phyloP scores from a whole-genome alignment of 1,140 invertebrate species.

The Atta texana region DNA sequence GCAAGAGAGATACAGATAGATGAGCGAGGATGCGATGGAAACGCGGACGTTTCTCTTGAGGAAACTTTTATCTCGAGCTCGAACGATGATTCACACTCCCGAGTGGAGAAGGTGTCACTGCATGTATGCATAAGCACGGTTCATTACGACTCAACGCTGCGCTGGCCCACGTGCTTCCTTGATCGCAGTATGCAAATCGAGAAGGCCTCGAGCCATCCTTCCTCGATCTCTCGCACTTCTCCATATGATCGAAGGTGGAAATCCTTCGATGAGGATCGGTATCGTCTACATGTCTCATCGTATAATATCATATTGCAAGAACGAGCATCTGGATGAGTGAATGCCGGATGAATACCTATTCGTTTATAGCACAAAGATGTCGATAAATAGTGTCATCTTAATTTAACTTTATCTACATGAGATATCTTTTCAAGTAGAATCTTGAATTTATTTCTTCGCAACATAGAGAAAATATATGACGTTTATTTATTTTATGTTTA shows the following conservation, averaged over 20 bases:
- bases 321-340: slow-evolving; percentile 26
- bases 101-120: slow-evolving; percentile 81
- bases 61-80: slow-evolving; percentile 76
- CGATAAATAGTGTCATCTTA: neutral
- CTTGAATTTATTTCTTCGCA: neutral
- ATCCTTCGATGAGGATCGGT: slow-evolving; percentile 3
- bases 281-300: neutral
- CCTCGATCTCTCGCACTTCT: slow-evolving; percentile 39
- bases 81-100: slow-evolving; percentile 80
- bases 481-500: neutral
- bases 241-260: slow-evolving; percentile 10
- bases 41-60: slow-evolving; percentile 36
- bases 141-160: slow-evolving; percentile 77
- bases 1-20: neutral
- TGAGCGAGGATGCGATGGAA: slow-evolving; percentile 36
- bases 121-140: slow-evolving; percentile 81
- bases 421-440: neutral
- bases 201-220: slow-evolving; percentile 55
- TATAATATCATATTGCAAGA: slow-evolving; percentile 8
- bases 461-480: neutral
- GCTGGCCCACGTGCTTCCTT: slow-evolving; percentile 73
- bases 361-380: slow-evolving; percentile 15
- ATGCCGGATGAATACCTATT: slow-evolving; percentile 31
- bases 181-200: slow-evolving; percentile 72
- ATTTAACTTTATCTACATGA: neutral